phyloP scores from a whole-genome alignment of 2,113 vertebrate species.

The Vidua macroura region DNA sequence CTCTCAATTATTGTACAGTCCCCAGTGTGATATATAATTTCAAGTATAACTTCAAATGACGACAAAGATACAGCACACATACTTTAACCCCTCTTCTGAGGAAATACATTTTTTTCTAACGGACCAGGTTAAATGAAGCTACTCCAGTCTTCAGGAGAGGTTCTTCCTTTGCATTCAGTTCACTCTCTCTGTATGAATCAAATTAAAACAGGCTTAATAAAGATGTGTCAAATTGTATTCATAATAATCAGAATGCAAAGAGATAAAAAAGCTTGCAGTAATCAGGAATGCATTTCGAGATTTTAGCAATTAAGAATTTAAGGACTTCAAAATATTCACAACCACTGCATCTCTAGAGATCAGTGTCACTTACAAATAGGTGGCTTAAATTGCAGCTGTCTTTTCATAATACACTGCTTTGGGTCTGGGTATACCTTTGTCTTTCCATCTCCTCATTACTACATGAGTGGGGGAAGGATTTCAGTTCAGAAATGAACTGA shows the following conservation, averaged over 20 bases:
- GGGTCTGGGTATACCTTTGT: not conserved
- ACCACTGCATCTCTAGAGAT: not conserved
- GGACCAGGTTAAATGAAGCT: not conserved
- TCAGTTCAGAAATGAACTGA: not conserved
- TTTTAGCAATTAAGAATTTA: not conserved
- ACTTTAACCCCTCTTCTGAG: not conserved
- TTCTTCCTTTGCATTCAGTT: not conserved
- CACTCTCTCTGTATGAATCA: not conserved
- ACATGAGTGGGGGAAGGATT: rapidly evolving
- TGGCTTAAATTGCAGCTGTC: not conserved
- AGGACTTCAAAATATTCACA: not conserved
- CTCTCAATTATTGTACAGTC: not conserved
- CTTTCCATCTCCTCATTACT: not conserved
- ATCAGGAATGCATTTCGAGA: not conserved
- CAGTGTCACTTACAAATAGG: not conserved
- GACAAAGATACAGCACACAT: not conserved
- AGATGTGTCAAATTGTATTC: not conserved
- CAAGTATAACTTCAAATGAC: not conserved
- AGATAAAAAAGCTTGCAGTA: not conserved
- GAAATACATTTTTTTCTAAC: not conserved
- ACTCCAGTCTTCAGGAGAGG: not conserved
- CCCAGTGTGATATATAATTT: not conserved
- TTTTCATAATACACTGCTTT: not conserved
- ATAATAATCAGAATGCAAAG: not conserved
- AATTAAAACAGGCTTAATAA: not conserved